Evolutionary conservation across 2,888 invertebrate species (phyloP), one percentile per base, ranked within the genome.

Genomic region (Deroplatys truncata): DNA sequence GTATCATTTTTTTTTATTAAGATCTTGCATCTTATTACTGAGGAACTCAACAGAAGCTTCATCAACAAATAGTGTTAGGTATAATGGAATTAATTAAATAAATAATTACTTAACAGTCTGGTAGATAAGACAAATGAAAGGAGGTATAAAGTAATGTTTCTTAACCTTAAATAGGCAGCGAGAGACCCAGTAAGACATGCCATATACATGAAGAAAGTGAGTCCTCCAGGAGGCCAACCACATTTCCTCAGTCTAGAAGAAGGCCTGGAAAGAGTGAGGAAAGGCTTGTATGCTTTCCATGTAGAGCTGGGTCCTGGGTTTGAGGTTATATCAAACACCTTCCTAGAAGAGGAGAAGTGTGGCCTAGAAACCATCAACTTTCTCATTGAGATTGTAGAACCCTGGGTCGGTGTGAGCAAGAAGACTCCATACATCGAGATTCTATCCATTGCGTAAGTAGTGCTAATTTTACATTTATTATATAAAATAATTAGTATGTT

Each of bases 281-380:
- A 89, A 28, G 94, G 95, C 20, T 93, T 96, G 43, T 96, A 96
- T 92, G 96, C 96, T 2, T 96, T 96, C 91, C 96, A 96, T 92
- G 95, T 95, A 92, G 96, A 96, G 92, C 93, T 94, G 1, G 95
- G 96, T 0, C 94, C 95, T 0, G 95, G 95, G 0, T 96, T 96
- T 92, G 95, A 96, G 92, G 93, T 96, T 49, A 95, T 96, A 0
- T 95, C 95, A 28, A 95, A 96, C 92, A 95, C 95, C 89, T 97
- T 96, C 92, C 93, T 94, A 28, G 97, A 97, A 92, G 95, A 95
- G 25, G 96, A 97, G 92, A 97, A 97, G 92, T 97, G 97, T 92
- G 95, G 96, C 0, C 93, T 97, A 31, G 95, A 95, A 89, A 96
- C 96, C 92, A 96, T 97, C 16, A 87, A 85, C 29, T 90, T 90